phyloP scores from a whole-genome alignment of 30 jellyfish, hydroid and myxozoan genomes.

The Nemopilema nomurai region DNA sequence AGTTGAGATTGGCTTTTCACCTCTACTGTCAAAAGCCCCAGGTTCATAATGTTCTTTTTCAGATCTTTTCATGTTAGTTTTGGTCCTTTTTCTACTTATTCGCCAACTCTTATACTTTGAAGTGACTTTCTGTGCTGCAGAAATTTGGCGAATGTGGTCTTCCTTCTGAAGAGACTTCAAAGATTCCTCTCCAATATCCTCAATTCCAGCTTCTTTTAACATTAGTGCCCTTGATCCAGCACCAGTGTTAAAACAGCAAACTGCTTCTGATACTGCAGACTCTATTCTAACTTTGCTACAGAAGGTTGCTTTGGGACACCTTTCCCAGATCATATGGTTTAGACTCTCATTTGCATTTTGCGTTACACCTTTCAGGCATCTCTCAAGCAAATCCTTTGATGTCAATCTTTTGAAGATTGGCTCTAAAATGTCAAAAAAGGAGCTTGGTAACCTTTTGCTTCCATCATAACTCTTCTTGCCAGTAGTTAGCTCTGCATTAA shows the following conservation, averaged over 20 bases:
- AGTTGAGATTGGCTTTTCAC: neutral
- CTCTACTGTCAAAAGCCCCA: slow-evolving; percentile 10
- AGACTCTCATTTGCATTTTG: slow-evolving; percentile 30
- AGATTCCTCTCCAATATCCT: neutral
- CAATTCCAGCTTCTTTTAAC: slow-evolving; percentile 2
- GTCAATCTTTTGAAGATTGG: slow-evolving; percentile 3
- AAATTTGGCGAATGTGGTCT: neutral
- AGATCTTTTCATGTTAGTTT: neutral
- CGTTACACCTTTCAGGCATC: slow-evolving; percentile 10
- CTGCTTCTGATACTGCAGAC: slow-evolving; percentile 31
- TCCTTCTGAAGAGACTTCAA: neutral
- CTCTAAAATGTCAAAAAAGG: neutral
- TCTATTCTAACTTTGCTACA: slow-evolving; percentile 1
- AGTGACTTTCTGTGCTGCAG: slow-evolving; percentile 12
- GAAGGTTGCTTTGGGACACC: slow-evolving; percentile 14
- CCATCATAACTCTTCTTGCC: slow-evolving; percentile 15
- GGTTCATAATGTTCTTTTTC: slow-evolving; percentile 2
- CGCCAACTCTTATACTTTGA: neutral
- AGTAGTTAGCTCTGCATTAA: slow-evolving; percentile 12
- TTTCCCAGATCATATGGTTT: slow-evolving; percentile 12
- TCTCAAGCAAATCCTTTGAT: neutral
- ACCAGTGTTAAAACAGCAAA: slow-evolving; percentile 9
- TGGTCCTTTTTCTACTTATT: neutral
- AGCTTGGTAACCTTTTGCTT: slow-evolving; percentile 9
- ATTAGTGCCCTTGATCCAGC: slow-evolving; percentile 14